Base-by-base conservation (phyloP, 1,140 invertebrate genomes). In the Olivierus martensii region DNA sequence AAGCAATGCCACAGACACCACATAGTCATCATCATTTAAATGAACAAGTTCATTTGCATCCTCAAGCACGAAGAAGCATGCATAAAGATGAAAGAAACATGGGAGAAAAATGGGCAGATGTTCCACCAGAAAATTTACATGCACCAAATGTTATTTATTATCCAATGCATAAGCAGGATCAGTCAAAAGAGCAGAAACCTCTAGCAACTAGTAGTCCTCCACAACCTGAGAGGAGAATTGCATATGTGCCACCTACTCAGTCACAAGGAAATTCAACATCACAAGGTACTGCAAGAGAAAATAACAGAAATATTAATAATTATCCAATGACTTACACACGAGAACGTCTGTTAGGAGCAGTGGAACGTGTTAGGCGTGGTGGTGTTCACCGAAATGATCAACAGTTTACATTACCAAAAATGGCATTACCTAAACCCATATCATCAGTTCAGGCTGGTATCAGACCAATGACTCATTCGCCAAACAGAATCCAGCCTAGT, bases 281-380 rank as follows among this genome's bases (percentile, higher is more conserved):
- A 34, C 44, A 17, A 53, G 57, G 55, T 59, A 58, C 21, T 59
- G 57, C 4, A 6, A 53, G 58, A 55, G 44, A 53, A 58, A 44
- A 67, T 62, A 48, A 63, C 59, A 58, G 61, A 62, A 28, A 28
- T 2, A 9, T 28, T 9, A 28, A 28, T 9, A 28, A 28, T 12
- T 56, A 65, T 38, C 67, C 65, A 46, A 56, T 66, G 34, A 63
- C 60, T n/a, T 72, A 72, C 55, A 71, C 70, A 10, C 57, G 70
- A 15, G 70, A 73, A 43, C 66, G 66, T 22, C 58, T 73, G 4
- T 65, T 72, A 39, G 67, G 66, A 22, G 66, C 66, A 17, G 67
- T 73, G 17, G 67, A 70, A 48, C 61, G 64, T 45, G 66, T 71
- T 18, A 62, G 69, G 7, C 64, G 63, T 52, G 63, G 63, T 37